Conservation (phyloP, 2,113 vertebrate genomes). For the Dissostichus mawsoni region DNA sequence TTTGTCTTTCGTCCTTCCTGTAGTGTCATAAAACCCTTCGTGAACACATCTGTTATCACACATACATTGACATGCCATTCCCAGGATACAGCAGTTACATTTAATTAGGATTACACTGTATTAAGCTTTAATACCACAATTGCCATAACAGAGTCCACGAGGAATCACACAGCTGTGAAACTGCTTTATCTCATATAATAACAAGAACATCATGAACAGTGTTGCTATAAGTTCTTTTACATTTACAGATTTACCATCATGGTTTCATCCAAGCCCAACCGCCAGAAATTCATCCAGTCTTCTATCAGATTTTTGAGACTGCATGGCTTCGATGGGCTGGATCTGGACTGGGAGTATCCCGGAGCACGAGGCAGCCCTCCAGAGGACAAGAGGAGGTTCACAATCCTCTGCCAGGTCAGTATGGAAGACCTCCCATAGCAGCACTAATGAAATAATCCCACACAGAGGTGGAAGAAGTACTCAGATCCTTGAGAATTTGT, state of each 20-base stretch:
- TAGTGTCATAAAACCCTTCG: too few relatives aligned
- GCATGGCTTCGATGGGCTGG: slow-evolving; percentile 83
- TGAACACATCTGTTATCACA: too few relatives aligned
- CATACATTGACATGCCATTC: too few relatives aligned
- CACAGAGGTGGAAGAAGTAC: too few relatives aligned
- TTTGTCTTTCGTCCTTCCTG: too few relatives aligned
- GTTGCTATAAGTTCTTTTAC: background rate
- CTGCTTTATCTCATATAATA: background rate
- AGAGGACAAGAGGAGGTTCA: slow-evolving; percentile 82
- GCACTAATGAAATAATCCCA: background rate
- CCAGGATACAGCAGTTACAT: too few relatives aligned
- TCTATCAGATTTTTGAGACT: slow-evolving; percentile 75
- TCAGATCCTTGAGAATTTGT: too few relatives aligned
- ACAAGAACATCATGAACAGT: background rate
- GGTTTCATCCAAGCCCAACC: slow-evolving; percentile 63
- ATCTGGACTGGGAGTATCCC: slow-evolving; percentile 84
- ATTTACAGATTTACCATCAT: slow-evolving; percentile 56
- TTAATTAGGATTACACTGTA: too few relatives aligned
- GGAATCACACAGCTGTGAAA: slow-evolving; percentile 37
- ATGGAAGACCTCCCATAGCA: background rate
- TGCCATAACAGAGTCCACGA: slow-evolving; percentile 31
- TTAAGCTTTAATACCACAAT: too few relatives aligned
- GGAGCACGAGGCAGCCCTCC: slow-evolving; percentile 75
- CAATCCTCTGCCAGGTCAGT: slow-evolving; percentile 78
- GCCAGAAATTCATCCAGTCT: slow-evolving; percentile 80